A percentile compares a stretch with the other conserved stretches of the same genome.
phyloP scores from a whole-genome alignment of 2,888 invertebrate species.

The Andrena camellia region DNA sequence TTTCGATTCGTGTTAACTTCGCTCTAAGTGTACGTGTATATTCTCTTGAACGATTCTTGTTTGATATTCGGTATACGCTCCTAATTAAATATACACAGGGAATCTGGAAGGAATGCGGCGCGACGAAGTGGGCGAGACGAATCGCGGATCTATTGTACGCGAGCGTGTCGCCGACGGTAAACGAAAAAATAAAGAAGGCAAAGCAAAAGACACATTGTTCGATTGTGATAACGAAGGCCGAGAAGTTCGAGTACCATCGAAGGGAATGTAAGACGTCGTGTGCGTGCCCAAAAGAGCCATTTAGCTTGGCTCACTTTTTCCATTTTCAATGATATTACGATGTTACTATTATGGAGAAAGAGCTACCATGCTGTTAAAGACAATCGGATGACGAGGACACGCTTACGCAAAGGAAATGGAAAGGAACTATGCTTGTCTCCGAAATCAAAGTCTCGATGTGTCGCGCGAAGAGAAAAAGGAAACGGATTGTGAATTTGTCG shows the following conservation, averaged over 20 bases:
- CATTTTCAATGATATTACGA: slow-evolving; percentile 3
- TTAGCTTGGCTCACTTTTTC: background rate
- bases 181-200: too few relatives aligned
- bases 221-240: slow-evolving; percentile 34
- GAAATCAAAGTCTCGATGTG: slow-evolving; percentile 38
- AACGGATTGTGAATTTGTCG: background rate
- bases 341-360: background rate
- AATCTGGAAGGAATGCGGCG: background rate
- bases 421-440: slow-evolving; percentile 28
- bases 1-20: slow-evolving; percentile 57
- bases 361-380: slow-evolving; percentile 18
- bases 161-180: slow-evolving; percentile 39
- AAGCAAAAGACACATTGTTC: slow-evolving; percentile 15
- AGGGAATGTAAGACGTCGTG: background rate
- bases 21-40: slow-evolving; percentile 62
- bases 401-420: slow-evolving; percentile 8
- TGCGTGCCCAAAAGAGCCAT: background rate
- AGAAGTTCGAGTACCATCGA: slow-evolving; percentile 20
- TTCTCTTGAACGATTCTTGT: slow-evolving; percentile 49
- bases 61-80: slow-evolving; percentile 37
- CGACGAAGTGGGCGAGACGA: slow-evolving; percentile 9
- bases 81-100: slow-evolving; percentile 10
- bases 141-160: slow-evolving; percentile 13
- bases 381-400: slow-evolving; percentile 54
- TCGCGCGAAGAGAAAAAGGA: background rate